These are phyloP conservation scores for Tetramorium bicarinatum DNA, from an alignment of 2,888 invertebrate species.

Conservation along the genomic window DNA sequence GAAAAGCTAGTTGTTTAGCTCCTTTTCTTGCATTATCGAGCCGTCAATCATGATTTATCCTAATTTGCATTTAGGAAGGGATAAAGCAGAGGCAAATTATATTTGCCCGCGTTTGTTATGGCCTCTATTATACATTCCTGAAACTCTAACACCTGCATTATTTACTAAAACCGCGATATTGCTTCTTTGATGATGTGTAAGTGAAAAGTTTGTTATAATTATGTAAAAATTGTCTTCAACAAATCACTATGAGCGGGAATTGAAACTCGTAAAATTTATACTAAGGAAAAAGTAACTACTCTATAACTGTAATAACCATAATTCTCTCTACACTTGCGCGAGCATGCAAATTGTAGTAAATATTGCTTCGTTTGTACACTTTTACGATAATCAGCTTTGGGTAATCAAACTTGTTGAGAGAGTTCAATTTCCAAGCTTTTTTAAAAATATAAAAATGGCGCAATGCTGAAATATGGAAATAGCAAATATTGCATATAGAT, in stretches of 20 bases:
- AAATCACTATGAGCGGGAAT: neutral
- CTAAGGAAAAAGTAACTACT: conserved; percentile 14
- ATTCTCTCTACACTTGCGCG: conserved; percentile 13
- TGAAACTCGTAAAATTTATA: conserved; percentile 32
- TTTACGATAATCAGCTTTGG: conserved; percentile 25
- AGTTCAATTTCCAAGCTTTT: conserved; percentile 31
- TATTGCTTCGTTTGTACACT: conserved; percentile 3
- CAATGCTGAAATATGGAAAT: conserved; percentile 42
- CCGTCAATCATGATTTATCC: conserved; percentile 18
- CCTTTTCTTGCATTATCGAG: conserved; percentile 9
- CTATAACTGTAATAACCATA: conserved; percentile 33
- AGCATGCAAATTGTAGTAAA: conserved; percentile 29
- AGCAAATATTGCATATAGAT: conserved; percentile 32
- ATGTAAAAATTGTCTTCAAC: conserved; percentile 11
- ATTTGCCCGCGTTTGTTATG: conserved; percentile 12
- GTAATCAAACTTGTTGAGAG: conserved; percentile 25
- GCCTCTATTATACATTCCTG: neutral
- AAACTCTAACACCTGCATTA: neutral
- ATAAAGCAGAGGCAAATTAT: conserved; percentile 23
- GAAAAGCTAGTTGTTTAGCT: neutral
- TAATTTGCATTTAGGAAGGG: conserved; percentile 39
- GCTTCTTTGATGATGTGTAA: neutral
- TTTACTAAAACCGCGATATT: conserved; percentile 16
- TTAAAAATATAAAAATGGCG: conserved; percentile 20
- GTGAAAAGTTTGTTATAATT: conserved; percentile 23